Evolutionary conservation across 2,888 invertebrate species (phyloP).

Genomic region (Hyposoter dolosus): DNA sequence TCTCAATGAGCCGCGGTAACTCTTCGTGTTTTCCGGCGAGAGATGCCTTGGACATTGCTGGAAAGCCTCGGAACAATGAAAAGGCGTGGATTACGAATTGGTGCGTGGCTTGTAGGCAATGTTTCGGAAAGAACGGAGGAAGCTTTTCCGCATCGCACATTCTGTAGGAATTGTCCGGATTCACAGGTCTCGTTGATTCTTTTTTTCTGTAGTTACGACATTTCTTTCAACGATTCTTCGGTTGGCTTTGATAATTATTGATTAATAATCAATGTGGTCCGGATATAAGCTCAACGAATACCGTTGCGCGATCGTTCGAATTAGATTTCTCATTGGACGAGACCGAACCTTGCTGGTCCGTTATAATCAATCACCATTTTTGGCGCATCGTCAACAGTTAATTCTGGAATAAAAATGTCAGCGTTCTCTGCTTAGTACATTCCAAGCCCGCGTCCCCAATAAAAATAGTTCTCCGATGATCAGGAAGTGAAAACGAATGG

Average conservation of each 20-base stretch:
- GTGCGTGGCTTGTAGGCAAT: conserved; percentile 13
- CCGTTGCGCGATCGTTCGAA: not conserved
- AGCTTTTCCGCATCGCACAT: conserved; percentile 9
- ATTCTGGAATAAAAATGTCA: not conserved
- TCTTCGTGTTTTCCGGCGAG: conserved; percentile 15
- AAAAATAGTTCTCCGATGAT: not conserved
- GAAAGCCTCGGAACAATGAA: conserved; percentile 78
- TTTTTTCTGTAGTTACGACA: not conserved
- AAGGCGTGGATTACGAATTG: conserved; percentile 77
- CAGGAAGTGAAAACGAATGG: conserved; percentile 27
- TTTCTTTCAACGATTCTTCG: not conserved
- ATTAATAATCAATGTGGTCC: not conserved
- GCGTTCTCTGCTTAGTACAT: not conserved
- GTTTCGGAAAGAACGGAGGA: conserved; percentile 36
- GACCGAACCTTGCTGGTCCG: not conserved
- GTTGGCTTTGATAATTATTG: not conserved
- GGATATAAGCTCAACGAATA: not conserved
- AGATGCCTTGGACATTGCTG: conserved; percentile 68
- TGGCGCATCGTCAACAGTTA: not conserved
- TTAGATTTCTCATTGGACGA: not conserved
- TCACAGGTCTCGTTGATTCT: not conserved
- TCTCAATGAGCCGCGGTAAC: conserved; percentile 62
- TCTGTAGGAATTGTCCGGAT: not conserved
- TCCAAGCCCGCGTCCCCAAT: not conserved
- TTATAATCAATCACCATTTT: not conserved